phyloP scores from a whole-genome alignment of 1,140 invertebrate species.

The Drosophila leontia region DNA sequence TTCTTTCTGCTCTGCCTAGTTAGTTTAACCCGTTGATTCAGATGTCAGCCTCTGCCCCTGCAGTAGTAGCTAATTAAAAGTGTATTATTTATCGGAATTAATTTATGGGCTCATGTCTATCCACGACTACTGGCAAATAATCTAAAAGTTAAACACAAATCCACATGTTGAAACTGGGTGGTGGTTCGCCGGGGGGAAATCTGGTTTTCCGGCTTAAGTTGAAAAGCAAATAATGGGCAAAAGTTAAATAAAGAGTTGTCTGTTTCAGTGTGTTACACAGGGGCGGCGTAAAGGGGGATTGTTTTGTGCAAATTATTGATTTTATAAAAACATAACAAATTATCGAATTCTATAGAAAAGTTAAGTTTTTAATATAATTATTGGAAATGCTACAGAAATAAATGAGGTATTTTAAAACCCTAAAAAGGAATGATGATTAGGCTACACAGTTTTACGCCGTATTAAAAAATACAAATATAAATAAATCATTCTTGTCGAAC shows the following conservation, averaged over 20 bases:
- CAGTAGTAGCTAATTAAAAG: conserved; percentile 76
- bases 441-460: no score
- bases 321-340: background rate
- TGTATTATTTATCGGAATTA: conserved; percentile 76
- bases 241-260: conserved; percentile 58
- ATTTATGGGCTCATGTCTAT: conserved; percentile 65
- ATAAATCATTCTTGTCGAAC: no score
- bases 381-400: background rate
- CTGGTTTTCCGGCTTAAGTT: conserved; percentile 71
- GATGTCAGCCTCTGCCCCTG: background rate
- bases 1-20: conserved; percentile 24
- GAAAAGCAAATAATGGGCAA: conserved; percentile 58
- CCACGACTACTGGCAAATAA: conserved; percentile 53
- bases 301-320: background rate
- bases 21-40: conserved; percentile 46
- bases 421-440: no score
- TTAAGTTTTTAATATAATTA: background rate
- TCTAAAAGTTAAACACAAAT: conserved; percentile 72
- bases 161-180: conserved; percentile 9
- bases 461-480: no score
- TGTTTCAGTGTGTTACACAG: conserved; percentile 16
- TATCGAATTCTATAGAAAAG: background rate
- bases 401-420: no score
- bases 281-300: conserved; percentile 3
- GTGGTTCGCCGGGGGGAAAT: conserved; percentile 46